Evolutionary conservation across 2,113 vertebrate species (phyloP).

Genomic region (Shinisaurus crocodilurus): DNA sequence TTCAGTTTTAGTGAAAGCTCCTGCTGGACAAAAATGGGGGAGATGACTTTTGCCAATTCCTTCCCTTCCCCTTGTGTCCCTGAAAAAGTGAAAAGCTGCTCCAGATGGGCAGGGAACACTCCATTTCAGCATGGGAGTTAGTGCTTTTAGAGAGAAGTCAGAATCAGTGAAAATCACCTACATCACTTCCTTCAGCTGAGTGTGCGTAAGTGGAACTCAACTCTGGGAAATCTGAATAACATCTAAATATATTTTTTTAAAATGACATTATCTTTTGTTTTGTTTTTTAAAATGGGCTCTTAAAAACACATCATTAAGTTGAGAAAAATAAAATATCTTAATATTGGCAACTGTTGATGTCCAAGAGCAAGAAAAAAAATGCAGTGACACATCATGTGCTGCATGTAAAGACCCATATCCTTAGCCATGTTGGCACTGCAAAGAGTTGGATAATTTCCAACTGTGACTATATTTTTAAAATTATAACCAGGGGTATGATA

Average conservation of each 20-base stretch:
- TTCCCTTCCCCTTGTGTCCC: not conserved
- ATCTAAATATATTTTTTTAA: not conserved
- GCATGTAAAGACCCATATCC: not conserved
- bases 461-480: slow-evolving; percentile 23
- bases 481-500: not conserved
- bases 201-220: too few species aligned
- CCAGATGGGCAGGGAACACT: too few species aligned
- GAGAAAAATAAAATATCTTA: slow-evolving; percentile 14
- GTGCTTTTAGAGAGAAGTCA: too few species aligned
- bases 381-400: not conserved
- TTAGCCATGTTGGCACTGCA: not conserved
- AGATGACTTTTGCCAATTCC: not conserved
- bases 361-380: not conserved
- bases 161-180: too few species aligned
- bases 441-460: not conserved
- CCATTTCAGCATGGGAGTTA: too few species aligned
- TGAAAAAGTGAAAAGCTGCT: not conserved
- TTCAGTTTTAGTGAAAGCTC: not conserved
- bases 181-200: too few species aligned
- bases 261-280: not conserved
- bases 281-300: not conserved
- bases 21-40: not conserved
- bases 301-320: not conserved
- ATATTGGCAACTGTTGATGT: slow-evolving; percentile 15
- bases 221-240: too few species aligned